Base-by-base conservation (phyloP, 2,888 invertebrate species). In the Eupithecia exiguata region DNA sequence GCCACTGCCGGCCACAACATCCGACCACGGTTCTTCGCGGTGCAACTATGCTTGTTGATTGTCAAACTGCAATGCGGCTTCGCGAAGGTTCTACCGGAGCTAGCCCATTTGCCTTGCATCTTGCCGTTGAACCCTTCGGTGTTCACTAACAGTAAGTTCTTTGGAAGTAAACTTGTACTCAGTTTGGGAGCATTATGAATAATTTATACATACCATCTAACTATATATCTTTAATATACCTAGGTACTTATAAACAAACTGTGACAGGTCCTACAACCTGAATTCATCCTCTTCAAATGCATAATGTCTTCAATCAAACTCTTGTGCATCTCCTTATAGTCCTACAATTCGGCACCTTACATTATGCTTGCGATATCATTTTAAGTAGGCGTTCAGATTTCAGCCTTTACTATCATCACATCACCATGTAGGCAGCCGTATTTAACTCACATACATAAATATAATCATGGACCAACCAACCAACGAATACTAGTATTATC, bases 1-100 rank as follows among this genome's bases (percentile, higher is more conserved):
- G 88, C 87, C 74, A 74, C 84, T 0, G 95, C 89, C 73, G 96
- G 85, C 82, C 91, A 84, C 85, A 92, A 74, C 83, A 90, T 95
- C 18, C 87, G 90, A 38, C 90, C 90, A 0, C 94, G 95, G 82
- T 95, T 96, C 82, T 75, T 95, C 65, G 96, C 95, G 0, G 89
- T 96, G 21, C 97, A 97, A 85, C 82, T 96, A 82, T 96, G 95
- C 1, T 88, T 97, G 68, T 83, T 97, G 69, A 95, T 96, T 68
- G 96, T 96, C 38, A 97, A 97, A 88, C 87, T 97, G 71, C 97
- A 97, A 88, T 95, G 95, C 43, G 92, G 96, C 25, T 85, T 95
- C 6, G 95, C 96, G 16, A 96, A 95, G 85, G 86, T 93, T 18
- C 83, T 96, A 38, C 95, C 96, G 0, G 94, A 95, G 84, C 82